Evolutionary conservation across 2,888 invertebrate genomes (phyloP).

Genomic region (Lochmaea capreae): DNA sequence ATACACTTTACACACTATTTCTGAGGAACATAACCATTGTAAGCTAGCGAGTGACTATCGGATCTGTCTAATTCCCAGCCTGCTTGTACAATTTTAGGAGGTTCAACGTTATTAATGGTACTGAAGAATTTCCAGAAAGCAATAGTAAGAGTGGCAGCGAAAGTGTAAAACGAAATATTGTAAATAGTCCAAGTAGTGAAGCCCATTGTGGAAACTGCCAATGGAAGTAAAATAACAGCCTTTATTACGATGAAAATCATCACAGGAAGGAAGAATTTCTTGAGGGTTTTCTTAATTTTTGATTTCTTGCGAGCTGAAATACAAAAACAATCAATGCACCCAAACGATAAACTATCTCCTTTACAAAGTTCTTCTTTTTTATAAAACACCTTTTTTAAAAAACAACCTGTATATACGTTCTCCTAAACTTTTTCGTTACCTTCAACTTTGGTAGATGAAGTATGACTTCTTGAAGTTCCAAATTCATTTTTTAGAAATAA

Average conservation of each 20-base stretch:
- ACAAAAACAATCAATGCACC: conserved; percentile 4
- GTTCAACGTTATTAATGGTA: conserved; percentile 69
- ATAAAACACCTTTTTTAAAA: too few relatives aligned
- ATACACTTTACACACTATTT: not conserved
- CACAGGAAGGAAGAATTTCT: conserved; percentile 86
- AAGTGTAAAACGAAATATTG: conserved; percentile 87
- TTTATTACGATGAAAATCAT: conserved; percentile 85
- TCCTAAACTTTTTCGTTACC: not conserved
- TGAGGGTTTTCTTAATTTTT: conserved; percentile 82
- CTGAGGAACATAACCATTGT: conserved; percentile 71
- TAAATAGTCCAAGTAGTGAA: conserved; percentile 90
- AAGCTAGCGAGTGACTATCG: conserved; percentile 75
- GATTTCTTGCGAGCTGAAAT: conserved; percentile 60
- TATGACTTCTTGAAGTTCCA: conserved; percentile 9
- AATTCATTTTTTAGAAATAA: not conserved
- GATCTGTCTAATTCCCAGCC: conserved; percentile 69
- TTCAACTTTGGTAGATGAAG: conserved; percentile 13
- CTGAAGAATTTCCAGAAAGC: conserved; percentile 90
- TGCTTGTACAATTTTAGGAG: conserved; percentile 47
- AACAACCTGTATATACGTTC: too few relatives aligned
- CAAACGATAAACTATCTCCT: too few relatives aligned
- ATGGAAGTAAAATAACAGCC: conserved; percentile 86
- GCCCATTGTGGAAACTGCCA: conserved; percentile 85
- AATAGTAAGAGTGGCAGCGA: conserved; percentile 83
- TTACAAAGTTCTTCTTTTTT: too few relatives aligned